Evolutionary conservation across 92 coral and sea anemone genomes (phyloP), one percentile per base, ranked within the genome.

Genomic region (Umimayanthus kanabou): DNA sequence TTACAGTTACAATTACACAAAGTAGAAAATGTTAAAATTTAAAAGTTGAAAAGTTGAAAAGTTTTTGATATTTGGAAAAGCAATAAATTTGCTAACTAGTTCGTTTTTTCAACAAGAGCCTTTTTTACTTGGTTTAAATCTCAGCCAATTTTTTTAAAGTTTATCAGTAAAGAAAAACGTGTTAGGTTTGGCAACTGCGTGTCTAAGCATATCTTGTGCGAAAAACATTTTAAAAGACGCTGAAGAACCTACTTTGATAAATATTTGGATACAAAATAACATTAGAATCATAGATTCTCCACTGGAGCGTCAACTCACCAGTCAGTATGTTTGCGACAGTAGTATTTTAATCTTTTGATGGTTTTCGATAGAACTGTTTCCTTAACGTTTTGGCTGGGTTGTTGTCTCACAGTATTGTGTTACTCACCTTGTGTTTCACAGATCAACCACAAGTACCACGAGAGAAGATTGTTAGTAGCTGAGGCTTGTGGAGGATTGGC

Each of bases 401-500:
- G 13, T 78, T 22, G 39, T 43, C 20, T 16, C 29, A 33, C 18
- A 81, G 20, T 20, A 5, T 5, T 42, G 4, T 53, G 25, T 7
- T 11, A 5, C 71, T 20, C 22, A 3, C 7, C 11, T 70, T 73
- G 16, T 88, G 5, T 39, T 67, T 9, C 65, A 23, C 82, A 97
- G 99, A 97, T 97, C 14, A 93, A 92, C 23, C 99, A 97, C 94
- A 97, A 95, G 91, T 97, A 91, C 23, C 96, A 92, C 13, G 99
- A 97, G 64, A 86, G 99, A 71, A 86, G 99, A 76, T 86, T 93
- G 74, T 90, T 97, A 22, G 99, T 97, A 55, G 99, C 99, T 0
- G 99, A 97, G 69, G 97, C 99, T 80, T 97, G 99, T 82, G 98
- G 99, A 16, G 95, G 94, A 65, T 80, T 97, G 50, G 96, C 98